phyloP scores from a whole-genome alignment of 2,113 vertebrate species.

The Rissa tridactyla region DNA sequence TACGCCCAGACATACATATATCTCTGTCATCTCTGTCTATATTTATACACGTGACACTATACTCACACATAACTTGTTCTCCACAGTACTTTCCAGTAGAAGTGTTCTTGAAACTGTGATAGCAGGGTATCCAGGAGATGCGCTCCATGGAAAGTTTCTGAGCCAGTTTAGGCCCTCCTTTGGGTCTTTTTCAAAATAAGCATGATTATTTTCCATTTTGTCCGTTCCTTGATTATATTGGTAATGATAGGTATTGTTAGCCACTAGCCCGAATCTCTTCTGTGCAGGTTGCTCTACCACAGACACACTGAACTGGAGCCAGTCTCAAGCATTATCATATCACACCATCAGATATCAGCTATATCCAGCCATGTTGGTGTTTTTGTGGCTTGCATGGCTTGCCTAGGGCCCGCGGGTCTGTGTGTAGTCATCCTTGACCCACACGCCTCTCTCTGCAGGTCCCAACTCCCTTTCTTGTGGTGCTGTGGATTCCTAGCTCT shows the following conservation, averaged over 20 bases:
- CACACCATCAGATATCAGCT: neutral
- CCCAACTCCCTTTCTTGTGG: neutral
- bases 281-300: neutral
- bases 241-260: neutral
- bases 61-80: neutral
- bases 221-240: neutral
- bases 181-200: neutral
- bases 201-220: neutral
- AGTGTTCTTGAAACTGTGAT: neutral
- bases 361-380: neutral
- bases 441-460: neutral
- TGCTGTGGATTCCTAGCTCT: neutral
- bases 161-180: neutral
- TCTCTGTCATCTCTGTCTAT: neutral
- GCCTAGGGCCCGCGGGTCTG: neutral
- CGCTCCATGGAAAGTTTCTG: neutral
- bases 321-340: neutral
- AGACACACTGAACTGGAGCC: neutral
- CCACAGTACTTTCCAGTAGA: neutral
- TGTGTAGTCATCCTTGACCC: neutral
- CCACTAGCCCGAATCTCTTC: neutral
- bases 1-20: neutral
- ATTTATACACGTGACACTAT: rapidly evolving
- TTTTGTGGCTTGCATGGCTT: neutral
- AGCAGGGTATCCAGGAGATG: neutral